Percentiles rank a stretch among this genome's conserved stretches.
These are phyloP conservation scores for Idaea straminata DNA, from an alignment of 2,888 invertebrate species.

Conservation along the genomic window DNA sequence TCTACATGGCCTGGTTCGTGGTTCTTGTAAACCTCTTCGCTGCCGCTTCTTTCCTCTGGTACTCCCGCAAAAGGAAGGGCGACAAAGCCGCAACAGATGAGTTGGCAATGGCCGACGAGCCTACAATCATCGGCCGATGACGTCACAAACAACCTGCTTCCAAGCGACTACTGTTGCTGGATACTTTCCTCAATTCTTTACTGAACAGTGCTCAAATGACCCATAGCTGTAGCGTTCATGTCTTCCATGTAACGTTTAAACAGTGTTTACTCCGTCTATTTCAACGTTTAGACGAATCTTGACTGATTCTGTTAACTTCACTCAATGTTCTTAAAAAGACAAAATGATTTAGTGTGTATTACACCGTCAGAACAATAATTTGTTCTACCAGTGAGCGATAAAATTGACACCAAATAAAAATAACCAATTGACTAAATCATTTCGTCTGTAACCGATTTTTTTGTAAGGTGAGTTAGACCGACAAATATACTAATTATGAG, in stretches of 20 bases:
- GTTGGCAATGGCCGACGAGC: slow-evolving; percentile 91
- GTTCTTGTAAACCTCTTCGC: slow-evolving; percentile 85
- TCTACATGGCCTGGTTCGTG: slow-evolving; percentile 88
- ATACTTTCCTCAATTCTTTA: slow-evolving; percentile 60
- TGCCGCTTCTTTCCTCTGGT: slow-evolving; percentile 87
- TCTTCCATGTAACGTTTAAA: slow-evolving; percentile 61
- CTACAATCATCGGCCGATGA: slow-evolving; percentile 88
- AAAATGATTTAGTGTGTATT: neutral
- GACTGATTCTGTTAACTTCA: slow-evolving; percentile 39
- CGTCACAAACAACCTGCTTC: slow-evolving; percentile 41
- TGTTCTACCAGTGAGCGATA: neutral
- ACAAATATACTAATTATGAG: neutral
- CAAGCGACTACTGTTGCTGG: slow-evolving; percentile 42
- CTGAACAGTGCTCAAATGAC: slow-evolving; percentile 78
- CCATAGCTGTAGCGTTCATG: slow-evolving; percentile 65
- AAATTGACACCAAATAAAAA: neutral
- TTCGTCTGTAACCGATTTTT: neutral
- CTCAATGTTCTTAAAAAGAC: slow-evolving; percentile 16
- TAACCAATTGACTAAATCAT: neutral
- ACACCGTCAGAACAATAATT: neutral
- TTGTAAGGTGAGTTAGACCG: neutral
- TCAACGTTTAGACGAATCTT: slow-evolving; percentile 33
- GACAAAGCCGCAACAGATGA: slow-evolving; percentile 90
- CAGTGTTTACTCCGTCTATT: slow-evolving; percentile 32
- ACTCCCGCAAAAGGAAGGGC: slow-evolving; percentile 91